These are phyloP conservation scores for Pterostichus niger DNA, from an alignment of 2,888 invertebrate genomes.

Conservation along the genomic window DNA sequence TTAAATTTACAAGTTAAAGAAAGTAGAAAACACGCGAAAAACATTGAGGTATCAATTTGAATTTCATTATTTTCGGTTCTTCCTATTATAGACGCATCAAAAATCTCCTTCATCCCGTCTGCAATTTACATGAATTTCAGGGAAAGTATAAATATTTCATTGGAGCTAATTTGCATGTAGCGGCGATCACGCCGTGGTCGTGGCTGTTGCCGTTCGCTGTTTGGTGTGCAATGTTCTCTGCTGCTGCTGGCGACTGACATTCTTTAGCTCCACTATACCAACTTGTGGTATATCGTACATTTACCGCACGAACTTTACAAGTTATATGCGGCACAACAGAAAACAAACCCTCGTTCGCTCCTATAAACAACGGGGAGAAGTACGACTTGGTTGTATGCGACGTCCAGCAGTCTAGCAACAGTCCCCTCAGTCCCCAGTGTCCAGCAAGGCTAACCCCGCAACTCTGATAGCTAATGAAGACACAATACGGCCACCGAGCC, in stretches of 20 bases:
- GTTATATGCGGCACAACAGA: slow-evolving; percentile 55
- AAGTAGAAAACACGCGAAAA: slow-evolving; percentile 59
- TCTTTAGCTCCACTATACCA: slow-evolving; percentile 10
- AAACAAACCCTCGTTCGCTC: slow-evolving; percentile 22
- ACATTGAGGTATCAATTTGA: slow-evolving; percentile 63
- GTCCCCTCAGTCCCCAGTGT: not conserved
- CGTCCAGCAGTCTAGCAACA: not conserved
- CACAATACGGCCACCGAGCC: not conserved
- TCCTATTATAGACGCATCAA: slow-evolving; percentile 61
- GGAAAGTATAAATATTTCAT: slow-evolving; percentile 61
- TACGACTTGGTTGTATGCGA: slow-evolving; percentile 23
- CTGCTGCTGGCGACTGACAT: slow-evolving; percentile 3
- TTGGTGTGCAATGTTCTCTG: too few species aligned
- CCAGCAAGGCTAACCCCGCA: not conserved
- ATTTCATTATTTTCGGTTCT: slow-evolving; percentile 59
- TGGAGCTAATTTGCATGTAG: slow-evolving; percentile 51
- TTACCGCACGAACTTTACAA: slow-evolving; percentile 59
- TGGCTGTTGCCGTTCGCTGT: not conserved
- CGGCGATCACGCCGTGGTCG: not conserved
- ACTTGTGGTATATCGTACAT: slow-evolving; percentile 26
- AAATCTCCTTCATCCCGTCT: slow-evolving; percentile 47
- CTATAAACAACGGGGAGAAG: slow-evolving; percentile 11
- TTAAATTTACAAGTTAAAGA: slow-evolving; percentile 64
- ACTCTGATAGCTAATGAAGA: not conserved
- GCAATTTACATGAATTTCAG: slow-evolving; percentile 63